These are phyloP conservation scores for Misgurnus anguillicaudatus DNA, from an alignment of 2,113 vertebrate genomes.

Conservation along the genomic window DNA sequence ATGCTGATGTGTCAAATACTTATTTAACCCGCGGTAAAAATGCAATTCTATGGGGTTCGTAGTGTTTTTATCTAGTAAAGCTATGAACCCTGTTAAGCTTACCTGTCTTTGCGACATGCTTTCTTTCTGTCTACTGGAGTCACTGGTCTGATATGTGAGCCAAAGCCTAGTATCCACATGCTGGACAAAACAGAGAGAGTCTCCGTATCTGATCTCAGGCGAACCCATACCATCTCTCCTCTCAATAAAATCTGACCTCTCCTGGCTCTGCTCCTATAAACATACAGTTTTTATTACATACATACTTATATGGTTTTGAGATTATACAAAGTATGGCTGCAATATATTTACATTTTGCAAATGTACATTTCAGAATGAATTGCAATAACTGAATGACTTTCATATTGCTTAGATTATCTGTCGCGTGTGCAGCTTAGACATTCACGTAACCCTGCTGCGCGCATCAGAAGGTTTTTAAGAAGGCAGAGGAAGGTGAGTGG, in stretches of 20 bases:
- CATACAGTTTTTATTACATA: not conserved
- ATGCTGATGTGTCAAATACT: too few relatives aligned
- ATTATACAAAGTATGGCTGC: too few relatives aligned
- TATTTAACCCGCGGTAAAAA: too few relatives aligned
- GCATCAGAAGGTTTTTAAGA: too few relatives aligned
- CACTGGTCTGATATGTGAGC: conserved; percentile 88
- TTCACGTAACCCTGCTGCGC: too few relatives aligned
- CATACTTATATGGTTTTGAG: not conserved
- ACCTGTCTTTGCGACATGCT: conserved; percentile 30
- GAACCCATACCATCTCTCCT: conserved; percentile 89
- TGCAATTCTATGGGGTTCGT: too few relatives aligned
- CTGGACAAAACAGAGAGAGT: conserved; percentile 91
- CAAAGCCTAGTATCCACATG: conserved; percentile 88
- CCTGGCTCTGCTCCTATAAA: conserved; percentile 67
- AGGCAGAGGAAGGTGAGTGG: too few relatives aligned
- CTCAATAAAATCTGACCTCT: conserved; percentile 77
- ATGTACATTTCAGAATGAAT: too few relatives aligned
- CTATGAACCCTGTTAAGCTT: not conserved
- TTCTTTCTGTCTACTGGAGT: conserved; percentile 79
- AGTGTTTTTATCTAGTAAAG: not conserved
- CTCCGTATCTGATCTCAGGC: conserved; percentile 94
- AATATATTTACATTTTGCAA: too few relatives aligned
- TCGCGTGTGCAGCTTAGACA: too few relatives aligned
- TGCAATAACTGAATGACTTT: too few relatives aligned
- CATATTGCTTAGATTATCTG: too few relatives aligned